Conservation (phyloP, 2,888 invertebrate species). For the Anagyrus pseudococci region DNA sequence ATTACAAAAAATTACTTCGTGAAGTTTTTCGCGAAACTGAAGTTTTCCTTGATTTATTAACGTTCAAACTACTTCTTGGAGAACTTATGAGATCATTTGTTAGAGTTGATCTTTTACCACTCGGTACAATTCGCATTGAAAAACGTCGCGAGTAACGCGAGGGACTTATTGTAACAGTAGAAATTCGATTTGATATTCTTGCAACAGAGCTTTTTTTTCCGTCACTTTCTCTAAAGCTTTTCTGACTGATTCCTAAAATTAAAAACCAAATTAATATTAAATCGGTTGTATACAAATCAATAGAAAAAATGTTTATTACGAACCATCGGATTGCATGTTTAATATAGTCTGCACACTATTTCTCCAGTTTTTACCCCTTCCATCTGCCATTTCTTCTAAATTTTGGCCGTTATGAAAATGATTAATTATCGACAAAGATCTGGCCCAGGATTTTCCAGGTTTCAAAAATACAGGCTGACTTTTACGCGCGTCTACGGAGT, state of each 20-base stretch:
- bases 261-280: neutral
- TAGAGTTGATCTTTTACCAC: constrained; percentile 27
- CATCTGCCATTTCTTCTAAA: constrained; percentile 60
- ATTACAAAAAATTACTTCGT: constrained; percentile 10
- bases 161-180: constrained; percentile 11
- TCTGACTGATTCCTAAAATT: constrained; percentile 7
- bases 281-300: no score
- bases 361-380: constrained; percentile 66
- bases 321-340: constrained; percentile 66
- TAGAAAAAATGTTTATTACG: neutral
- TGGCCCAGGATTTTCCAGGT: constrained; percentile 74
- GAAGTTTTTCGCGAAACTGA: constrained; percentile 22
- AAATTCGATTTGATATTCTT: constrained; percentile 12
- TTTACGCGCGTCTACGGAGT: neutral
- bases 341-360: constrained; percentile 65
- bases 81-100: constrained; percentile 21
- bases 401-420: constrained; percentile 61
- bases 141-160: constrained; percentile 23
- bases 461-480: constrained; percentile 62
- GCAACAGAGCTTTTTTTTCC: constrained; percentile 5
- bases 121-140: constrained; percentile 34
- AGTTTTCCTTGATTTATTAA: constrained; percentile 17
- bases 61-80: constrained; percentile 9
- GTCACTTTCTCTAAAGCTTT: neutral
- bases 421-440: constrained; percentile 70